Base-by-base conservation (phyloP, 1,140 invertebrate genomes). In the Tetragonula clypearis region DNA sequence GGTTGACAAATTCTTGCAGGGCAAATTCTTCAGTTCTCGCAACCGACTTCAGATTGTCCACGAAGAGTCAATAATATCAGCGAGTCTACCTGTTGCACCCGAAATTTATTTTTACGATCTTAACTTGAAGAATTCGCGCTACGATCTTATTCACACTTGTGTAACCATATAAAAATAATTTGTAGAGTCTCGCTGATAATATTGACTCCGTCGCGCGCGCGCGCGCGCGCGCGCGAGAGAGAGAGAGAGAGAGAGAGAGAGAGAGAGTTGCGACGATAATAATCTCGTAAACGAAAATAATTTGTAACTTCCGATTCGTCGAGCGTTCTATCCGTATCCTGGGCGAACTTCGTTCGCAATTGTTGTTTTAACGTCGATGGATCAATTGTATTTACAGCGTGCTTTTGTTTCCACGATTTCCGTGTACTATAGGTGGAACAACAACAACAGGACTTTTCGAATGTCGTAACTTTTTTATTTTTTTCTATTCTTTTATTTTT, bases 321-420 rank as follows among this genome's bases (percentile, higher is more conserved):
- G 69, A 71, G 12, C 35, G 49, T 26, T 55, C 15, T 26, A 30
- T 30, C 30, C 30, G 30, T 30, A 53, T n/a, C 53, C 49, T 3
- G 15, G 14, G 9, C 14, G 41, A 73, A 26, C 35, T 49, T 72
- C 41, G 41, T 72, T 49, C 69, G 35, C 69, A 14, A 49, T 53
- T 49, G 35, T 72, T 53, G 41, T 68, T 68, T 56, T 26, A 49
- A 35, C 11, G 41, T 19, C 30, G 73, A 21, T 41, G 26, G 49
- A 41, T 49, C 30, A 5, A 55, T 76, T 82, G 30, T 76, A 66
- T 82, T 66, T 60, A 30, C 26, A 60, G 21, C 41, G n/a, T 26
- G 80, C 73, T 66, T 6, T 82, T 41, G 58, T 82, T 76, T 76
- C 26, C 15, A 21, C 73, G 30, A 53, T 82, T 35, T 56, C 41